phyloP scores from a whole-genome alignment of 2,888 invertebrate genomes.

The Sarcophaga carnaria region DNA sequence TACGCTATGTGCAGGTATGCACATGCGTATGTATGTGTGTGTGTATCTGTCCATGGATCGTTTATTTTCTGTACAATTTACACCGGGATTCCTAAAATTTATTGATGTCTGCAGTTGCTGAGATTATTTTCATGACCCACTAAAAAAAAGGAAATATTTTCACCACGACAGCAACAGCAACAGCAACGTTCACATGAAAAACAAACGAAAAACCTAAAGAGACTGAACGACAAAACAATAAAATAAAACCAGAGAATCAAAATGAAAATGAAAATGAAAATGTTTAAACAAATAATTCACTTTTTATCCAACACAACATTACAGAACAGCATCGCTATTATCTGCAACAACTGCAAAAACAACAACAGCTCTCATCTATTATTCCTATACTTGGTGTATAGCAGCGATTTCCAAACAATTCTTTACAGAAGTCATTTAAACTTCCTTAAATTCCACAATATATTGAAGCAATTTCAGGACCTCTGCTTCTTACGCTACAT shows the following conservation, averaged over 20 bases:
- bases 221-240: conserved; percentile 34
- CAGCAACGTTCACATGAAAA: neutral
- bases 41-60: neutral
- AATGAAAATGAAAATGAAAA: conserved; percentile 22
- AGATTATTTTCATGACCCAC: conserved; percentile 70
- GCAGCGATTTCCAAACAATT: neutral
- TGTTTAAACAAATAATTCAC: conserved; percentile 50
- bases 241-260: conserved; percentile 9
- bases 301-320: neutral
- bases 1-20: neutral
- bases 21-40: neutral
- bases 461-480: neutral
- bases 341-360: neutral
- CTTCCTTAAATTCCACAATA: neutral
- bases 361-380: neutral
- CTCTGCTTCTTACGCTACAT: neutral
- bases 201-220: neutral
- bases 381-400: neutral
- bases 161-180: neutral
- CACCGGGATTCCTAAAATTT: conserved; percentile 61
- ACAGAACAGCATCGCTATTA: neutral
- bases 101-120: conserved; percentile 68
- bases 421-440: neutral
- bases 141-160: conserved; percentile 68
- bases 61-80: conserved; percentile 29